Percentiles rank a stretch among this genome's conserved stretches.
Evolutionary conservation across 2,888 invertebrate genomes (phyloP).

Genomic region (Arrhopalites spinosus): DNA sequence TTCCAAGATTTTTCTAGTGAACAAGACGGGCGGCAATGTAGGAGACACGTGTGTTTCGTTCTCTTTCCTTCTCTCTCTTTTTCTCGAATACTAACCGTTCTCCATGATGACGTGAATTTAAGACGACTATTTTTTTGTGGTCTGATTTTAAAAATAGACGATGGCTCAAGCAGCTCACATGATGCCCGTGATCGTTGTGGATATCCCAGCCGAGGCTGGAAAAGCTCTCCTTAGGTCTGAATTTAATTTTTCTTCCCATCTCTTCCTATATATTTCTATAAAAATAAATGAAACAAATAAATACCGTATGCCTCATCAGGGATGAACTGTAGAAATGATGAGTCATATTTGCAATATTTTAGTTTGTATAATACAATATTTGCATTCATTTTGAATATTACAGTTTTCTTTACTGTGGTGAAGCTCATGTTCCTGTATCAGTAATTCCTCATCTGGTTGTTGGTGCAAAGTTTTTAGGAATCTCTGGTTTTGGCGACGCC

Average conservation of each 20-base stretch:
- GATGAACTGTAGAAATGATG: no score
- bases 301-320: no score
- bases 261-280: no score
- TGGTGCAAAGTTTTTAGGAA: slow-evolving; percentile 56
- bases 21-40: neutral
- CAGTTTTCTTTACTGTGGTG: slow-evolving; percentile 56
- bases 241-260: no score
- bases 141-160: slow-evolving; percentile 55
- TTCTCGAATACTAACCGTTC: slow-evolving; percentile 26
- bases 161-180: slow-evolving; percentile 56
- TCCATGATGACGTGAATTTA: slow-evolving; percentile 38
- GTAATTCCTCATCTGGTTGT: slow-evolving; percentile 55
- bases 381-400: no score
- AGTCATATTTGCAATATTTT: no score
- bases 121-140: slow-evolving; percentile 33
- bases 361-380: no score
- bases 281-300: no score
- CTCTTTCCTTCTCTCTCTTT: neutral
- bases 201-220: slow-evolving; percentile 57
- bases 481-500: slow-evolving; percentile 57
- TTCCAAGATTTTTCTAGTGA: slow-evolving; percentile 27
- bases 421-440: slow-evolving; percentile 56
- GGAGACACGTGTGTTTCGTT: neutral
- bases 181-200: slow-evolving; percentile 57
- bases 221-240: slow-evolving; percentile 54